A percentile compares a stretch with the other conserved stretches of the same genome.
Conservation (phyloP, 2,113 vertebrate genomes). For the Chinchilla lanigera region DNA sequence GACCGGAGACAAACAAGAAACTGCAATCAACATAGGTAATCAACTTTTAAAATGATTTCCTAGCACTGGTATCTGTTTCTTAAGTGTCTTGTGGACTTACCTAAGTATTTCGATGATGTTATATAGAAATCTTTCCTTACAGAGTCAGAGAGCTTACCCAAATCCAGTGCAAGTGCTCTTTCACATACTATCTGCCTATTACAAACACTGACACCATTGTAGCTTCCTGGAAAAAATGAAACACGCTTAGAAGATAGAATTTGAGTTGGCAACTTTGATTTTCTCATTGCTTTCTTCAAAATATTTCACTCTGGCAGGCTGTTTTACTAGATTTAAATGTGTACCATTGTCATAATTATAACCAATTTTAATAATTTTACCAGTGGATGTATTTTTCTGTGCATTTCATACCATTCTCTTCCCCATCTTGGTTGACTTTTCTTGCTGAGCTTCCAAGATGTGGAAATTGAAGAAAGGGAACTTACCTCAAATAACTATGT, state of each 20-base stretch:
- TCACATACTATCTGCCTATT: not conserved
- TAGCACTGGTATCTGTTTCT: not conserved
- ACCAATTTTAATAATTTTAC: not conserved
- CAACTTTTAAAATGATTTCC: not conserved
- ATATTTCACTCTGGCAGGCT: not conserved
- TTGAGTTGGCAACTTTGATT: not conserved
- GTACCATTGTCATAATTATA: not conserved
- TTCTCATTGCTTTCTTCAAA: not conserved
- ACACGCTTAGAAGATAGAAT: not conserved
- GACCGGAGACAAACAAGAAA: conserved; percentile 98
- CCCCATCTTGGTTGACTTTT: not conserved
- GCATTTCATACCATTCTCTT: not conserved
- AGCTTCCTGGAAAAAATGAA: not conserved
- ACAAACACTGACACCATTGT: not conserved
- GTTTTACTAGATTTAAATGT: not conserved
- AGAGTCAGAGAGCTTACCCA: not conserved
- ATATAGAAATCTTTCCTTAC: not conserved
- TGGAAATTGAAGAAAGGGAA: not conserved
- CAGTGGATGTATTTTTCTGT: not conserved
- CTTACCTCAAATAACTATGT: not conserved
- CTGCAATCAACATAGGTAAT: conserved; percentile 97
- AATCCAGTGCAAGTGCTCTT: not conserved
- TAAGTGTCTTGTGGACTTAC: not conserved
- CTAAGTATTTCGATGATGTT: not conserved
- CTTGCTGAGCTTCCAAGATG: not conserved